Evolutionary conservation across 2,797 vertebrate genomes (phyloP), one percentile per base, ranked within the genome.

Genomic region (Acrossocheilus wenchowensis): DNA sequence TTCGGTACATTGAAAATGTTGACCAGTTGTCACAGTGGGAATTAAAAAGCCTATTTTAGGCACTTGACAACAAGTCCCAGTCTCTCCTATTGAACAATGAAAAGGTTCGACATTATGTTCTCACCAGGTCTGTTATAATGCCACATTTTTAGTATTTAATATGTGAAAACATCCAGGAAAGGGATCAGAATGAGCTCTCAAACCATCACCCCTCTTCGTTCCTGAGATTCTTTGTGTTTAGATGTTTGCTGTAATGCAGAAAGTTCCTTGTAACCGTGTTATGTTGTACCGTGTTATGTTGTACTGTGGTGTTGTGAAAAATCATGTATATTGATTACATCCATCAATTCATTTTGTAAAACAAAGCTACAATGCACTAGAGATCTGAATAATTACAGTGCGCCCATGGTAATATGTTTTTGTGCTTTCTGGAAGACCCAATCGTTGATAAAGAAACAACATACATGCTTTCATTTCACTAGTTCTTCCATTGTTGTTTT

Each of bases 401-500:
- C 4, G 23, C 9, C 45, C 0, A 6, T 68, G 23, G 34, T 48
- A 78, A 81, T 73, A 81, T 52, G 84, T 62, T n/a, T 69, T 54
- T 73, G 78, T 60, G 66, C 68, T 73, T 62, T 86, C 69, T 81
- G 78, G 85, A 86, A 86, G 85, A 86, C 85, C 68, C 57, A 74
- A 62, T 48, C 15, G 23, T 54, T 71, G 36, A 60, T 79, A 81
- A 81, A 81, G 41, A 50, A 52, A 30, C 36, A 50, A 74, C 78
- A 75, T 23, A 7, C 54, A 12, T 80, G 60, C 21, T 30, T 57
- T 60, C 23, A 45, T 36, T 81, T 81, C 26, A 34, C 41, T 81
- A 68, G 41, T 64, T 64, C n/a, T 78, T 78, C 41, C 62, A 43
- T 60, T 36, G 50, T 14, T 71, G 17, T 81, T 71, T 71, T 69